Conservation (phyloP, 2,888 invertebrate genomes). For the Heteropelma amictum region DNA sequence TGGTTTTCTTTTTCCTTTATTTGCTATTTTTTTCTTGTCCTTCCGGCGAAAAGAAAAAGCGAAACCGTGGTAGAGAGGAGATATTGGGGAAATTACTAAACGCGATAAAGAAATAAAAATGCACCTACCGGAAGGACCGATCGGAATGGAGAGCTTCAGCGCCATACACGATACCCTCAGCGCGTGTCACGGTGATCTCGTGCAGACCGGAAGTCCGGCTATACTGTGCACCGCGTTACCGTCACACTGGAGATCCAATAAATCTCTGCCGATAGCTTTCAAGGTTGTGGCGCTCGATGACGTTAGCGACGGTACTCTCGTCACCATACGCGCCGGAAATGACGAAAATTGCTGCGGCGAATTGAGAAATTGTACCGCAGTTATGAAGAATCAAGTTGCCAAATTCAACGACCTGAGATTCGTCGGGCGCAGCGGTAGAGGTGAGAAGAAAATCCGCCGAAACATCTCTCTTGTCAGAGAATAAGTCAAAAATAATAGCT, state of each 20-base stretch:
- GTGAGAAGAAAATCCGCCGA: too few relatives aligned
- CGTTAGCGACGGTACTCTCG: slow-evolving; percentile 95
- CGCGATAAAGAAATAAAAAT: slow-evolving; percentile 74
- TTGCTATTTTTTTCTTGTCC: too few relatives aligned
- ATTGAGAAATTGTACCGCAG: slow-evolving; percentile 93
- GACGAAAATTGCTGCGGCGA: slow-evolving; percentile 99
- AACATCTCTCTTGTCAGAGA: too few relatives aligned
- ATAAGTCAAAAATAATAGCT: too few relatives aligned
- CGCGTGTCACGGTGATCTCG: slow-evolving; percentile 95
- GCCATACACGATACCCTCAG: slow-evolving; percentile 88
- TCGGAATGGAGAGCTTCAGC: slow-evolving; percentile 87
- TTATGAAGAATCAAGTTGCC: slow-evolving; percentile 98
- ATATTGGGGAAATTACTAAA: not conserved
- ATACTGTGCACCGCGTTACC: slow-evolving; percentile 96
- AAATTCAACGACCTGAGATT: slow-evolving; percentile 99
- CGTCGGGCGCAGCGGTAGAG: slow-evolving; percentile 95
- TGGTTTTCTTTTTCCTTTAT: too few relatives aligned
- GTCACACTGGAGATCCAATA: slow-evolving; percentile 98
- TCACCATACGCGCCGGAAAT: slow-evolving; percentile 96
- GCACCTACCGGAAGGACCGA: slow-evolving; percentile 84
- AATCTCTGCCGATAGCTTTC: slow-evolving; percentile 97
- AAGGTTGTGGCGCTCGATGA: slow-evolving; percentile 97
- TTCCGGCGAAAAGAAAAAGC: too few relatives aligned
- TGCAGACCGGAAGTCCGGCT: slow-evolving; percentile 96
- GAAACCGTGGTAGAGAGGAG: too few relatives aligned